Percentiles rank a stretch among this genome's conserved stretches.
These are phyloP conservation scores for Oligia fasciuncula DNA, from an alignment of 2,888 invertebrate genomes.

Conservation along the genomic window DNA sequence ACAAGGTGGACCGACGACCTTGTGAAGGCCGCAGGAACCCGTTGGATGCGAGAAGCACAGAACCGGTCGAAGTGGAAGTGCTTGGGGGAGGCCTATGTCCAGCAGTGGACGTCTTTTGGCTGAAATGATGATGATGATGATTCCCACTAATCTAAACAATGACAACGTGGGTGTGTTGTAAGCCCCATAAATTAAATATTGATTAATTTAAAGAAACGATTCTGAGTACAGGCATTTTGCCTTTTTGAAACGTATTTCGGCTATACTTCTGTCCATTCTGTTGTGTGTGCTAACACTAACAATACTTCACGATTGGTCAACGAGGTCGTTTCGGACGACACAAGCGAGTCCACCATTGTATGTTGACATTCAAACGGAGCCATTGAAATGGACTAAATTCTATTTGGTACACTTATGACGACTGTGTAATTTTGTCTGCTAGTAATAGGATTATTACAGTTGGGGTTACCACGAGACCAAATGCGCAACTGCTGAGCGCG, in stretches of 20 bases:
- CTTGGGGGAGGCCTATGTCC: too few species aligned
- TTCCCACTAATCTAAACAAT: too few species aligned
- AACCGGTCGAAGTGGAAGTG: too few species aligned
- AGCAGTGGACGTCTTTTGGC: too few species aligned
- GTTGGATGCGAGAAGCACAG: too few species aligned
- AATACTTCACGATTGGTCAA: constrained; percentile 32
- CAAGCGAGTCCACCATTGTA: constrained; percentile 27
- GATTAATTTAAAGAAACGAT: neutral
- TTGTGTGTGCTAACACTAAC: constrained; percentile 4
- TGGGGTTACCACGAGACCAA: too few species aligned
- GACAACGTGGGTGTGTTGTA: too few species aligned
- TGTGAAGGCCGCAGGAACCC: too few species aligned
- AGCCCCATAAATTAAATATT: too few species aligned
- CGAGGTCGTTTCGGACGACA: constrained; percentile 20
- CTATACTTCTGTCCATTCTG: neutral
- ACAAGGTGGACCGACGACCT: too few species aligned
- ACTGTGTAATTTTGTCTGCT: constrained; percentile 8
- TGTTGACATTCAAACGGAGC: constrained; percentile 12
- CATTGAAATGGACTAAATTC: constrained; percentile 17
- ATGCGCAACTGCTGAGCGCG: neutral
- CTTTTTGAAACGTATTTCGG: neutral
- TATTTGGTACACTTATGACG: neutral
- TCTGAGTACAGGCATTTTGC: neutral
- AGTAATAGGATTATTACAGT: neutral
- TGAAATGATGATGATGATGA: too few species aligned